A percentile compares a stretch with the other conserved stretches of the same genome.
Conservation (phyloP, 2,888 invertebrate genomes). For the Biston betularia region DNA sequence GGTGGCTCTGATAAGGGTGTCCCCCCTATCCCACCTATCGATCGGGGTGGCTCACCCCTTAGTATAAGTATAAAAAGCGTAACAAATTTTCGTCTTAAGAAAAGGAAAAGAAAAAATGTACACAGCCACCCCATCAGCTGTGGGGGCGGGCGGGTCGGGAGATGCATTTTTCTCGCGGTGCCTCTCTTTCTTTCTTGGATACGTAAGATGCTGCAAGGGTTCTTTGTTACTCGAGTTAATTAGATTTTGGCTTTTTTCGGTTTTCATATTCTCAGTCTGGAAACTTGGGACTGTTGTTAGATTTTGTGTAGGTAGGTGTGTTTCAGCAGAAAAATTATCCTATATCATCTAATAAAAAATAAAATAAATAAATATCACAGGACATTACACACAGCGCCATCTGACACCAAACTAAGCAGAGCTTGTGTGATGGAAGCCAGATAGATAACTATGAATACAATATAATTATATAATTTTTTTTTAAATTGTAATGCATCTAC, state of each 20-base stretch:
- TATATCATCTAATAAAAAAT: too few relatives aligned
- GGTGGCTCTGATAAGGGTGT: constrained; percentile 74
- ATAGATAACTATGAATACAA: too few relatives aligned
- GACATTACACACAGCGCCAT: too few relatives aligned
- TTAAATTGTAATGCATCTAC: too few relatives aligned
- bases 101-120: constrained; percentile 86
- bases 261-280: constrained; percentile 42
- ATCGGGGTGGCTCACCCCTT: constrained; percentile 72
- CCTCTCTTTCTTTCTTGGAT: constrained; percentile 65
- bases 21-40: constrained; percentile 64
- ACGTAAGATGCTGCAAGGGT: constrained; percentile 83
- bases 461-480: too few relatives aligned
- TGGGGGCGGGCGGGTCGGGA: constrained; percentile 52
- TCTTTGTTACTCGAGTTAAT: constrained; percentile 77
- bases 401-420: too few relatives aligned
- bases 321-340: too few relatives aligned
- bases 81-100: constrained; percentile 87
- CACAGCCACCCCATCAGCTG: constrained; percentile 75
- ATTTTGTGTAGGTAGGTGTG: too few relatives aligned
- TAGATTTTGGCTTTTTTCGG: constrained; percentile 62
- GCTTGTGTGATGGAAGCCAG: too few relatives aligned
- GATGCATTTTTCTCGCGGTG: constrained; percentile 79
- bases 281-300: too few relatives aligned
- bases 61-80: constrained; percentile 85
- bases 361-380: too few relatives aligned